phyloP scores from a whole-genome alignment of 2,797 vertebrate genomes.

The Rhinoraja longicauda region DNA sequence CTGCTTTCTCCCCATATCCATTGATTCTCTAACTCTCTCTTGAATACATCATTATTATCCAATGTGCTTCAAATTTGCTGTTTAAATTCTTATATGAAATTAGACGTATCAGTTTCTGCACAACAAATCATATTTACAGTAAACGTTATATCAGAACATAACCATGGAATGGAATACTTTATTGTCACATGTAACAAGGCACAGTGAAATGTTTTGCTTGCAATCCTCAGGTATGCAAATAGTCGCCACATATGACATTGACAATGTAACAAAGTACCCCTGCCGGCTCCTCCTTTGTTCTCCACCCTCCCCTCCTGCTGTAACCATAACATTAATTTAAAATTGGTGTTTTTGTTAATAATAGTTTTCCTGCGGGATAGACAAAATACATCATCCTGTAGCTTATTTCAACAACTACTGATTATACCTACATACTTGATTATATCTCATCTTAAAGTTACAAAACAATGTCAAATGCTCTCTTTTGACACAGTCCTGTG shows the following conservation, averaged over 20 bases:
- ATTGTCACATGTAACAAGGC: no score
- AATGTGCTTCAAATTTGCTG: background rate
- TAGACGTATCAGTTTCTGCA: background rate
- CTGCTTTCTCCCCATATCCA: no score
- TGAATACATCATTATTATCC: background rate
- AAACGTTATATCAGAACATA: conserved; percentile 18
- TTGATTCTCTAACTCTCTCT: no score
- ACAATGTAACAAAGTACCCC: no score
- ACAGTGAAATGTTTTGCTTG: no score
- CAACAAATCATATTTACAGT: background rate
- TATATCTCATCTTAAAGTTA: background rate
- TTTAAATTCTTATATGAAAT: background rate
- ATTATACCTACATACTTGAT: no score
- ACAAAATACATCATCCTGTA: background rate
- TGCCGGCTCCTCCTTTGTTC: no score
- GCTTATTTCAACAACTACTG: background rate
- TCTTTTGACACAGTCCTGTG: background rate
- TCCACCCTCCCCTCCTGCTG: no score
- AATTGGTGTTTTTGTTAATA: background rate
- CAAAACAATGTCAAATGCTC: no score
- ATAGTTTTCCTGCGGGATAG: background rate
- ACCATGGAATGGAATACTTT: no score
- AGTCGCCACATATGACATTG: no score
- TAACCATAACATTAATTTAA: background rate
- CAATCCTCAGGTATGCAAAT: no score